These are phyloP conservation scores for Poliocrania exsul DNA, from an alignment of 2,797 vertebrate species.

Conservation along the genomic window DNA sequence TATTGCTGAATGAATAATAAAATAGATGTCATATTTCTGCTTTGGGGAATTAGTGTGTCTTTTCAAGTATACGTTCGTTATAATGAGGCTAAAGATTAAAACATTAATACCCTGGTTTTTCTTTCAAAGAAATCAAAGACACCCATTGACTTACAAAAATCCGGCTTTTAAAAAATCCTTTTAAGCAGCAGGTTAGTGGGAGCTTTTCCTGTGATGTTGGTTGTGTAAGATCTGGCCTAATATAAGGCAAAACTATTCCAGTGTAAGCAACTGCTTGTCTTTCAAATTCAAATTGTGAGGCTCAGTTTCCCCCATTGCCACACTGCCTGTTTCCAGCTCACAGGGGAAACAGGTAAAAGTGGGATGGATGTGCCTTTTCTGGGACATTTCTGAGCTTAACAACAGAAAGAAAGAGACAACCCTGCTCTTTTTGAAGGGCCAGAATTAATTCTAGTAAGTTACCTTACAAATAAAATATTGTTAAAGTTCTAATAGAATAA, in stretches of 20 bases:
- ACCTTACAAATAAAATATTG: neutral
- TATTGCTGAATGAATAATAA: neutral
- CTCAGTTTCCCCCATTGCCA: neutral
- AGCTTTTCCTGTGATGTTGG: neutral
- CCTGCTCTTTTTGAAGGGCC: neutral
- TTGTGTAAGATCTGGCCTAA: neutral
- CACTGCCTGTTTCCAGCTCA: neutral
- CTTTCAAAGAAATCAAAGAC: constrained; percentile 20
- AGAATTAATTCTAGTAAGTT: neutral
- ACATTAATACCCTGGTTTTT: neutral
- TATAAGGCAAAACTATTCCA: neutral
- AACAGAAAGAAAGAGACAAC: neutral
- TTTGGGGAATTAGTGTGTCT: neutral
- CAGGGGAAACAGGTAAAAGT: neutral
- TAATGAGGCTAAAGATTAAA: constrained; percentile 17
- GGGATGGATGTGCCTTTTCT: neutral
- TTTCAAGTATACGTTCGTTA: neutral
- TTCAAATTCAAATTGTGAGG: neutral
- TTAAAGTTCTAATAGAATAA: neutral
- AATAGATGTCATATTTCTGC: neutral
- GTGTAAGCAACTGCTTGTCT: neutral
- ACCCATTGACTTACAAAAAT: neutral
- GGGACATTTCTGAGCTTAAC: neutral
- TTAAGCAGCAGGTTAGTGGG: neutral
- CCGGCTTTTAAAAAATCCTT: neutral